These are phyloP conservation scores for Gisinianus flammeolus DNA, from an alignment of 2,888 invertebrate species.

Conservation along the genomic window DNA sequence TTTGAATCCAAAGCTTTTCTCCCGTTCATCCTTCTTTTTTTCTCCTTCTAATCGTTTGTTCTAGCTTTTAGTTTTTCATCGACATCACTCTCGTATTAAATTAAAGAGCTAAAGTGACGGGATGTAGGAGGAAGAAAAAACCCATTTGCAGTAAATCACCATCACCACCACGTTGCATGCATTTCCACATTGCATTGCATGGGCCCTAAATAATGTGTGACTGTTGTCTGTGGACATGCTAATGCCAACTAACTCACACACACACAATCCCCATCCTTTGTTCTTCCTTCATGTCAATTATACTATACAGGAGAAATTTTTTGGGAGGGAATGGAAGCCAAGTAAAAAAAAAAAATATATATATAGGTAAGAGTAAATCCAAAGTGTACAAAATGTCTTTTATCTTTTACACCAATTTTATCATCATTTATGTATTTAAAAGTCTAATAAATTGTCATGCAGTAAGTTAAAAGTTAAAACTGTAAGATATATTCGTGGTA, in stretches of 20 bases:
- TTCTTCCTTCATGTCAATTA: neutral
- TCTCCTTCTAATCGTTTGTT: neutral
- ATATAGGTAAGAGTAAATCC: too few species aligned
- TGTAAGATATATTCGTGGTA: too few species aligned
- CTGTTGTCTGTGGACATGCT: too few species aligned
- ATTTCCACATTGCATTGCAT: too few species aligned
- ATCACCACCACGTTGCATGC: neutral
- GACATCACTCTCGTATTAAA: neutral
- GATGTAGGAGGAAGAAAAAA: neutral
- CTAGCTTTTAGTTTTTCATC: slow-evolving; percentile 8
- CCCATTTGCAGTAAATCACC: slow-evolving; percentile 17
- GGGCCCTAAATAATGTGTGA: neutral
- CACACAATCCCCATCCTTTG: too few species aligned
- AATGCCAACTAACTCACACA: too few species aligned
- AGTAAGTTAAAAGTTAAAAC: too few species aligned
- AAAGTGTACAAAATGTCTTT: too few species aligned
- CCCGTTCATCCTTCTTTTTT: neutral
- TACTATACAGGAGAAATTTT: neutral
- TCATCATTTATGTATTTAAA: too few species aligned
- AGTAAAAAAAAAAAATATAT: too few species aligned
- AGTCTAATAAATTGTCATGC: too few species aligned
- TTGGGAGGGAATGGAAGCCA: neutral
- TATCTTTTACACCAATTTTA: too few species aligned
- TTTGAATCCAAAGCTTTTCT: neutral
- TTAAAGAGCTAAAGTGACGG: slow-evolving; percentile 3